phyloP scores from a whole-genome alignment of 2,113 vertebrate genomes.

The Leucopsar rothschildi region DNA sequence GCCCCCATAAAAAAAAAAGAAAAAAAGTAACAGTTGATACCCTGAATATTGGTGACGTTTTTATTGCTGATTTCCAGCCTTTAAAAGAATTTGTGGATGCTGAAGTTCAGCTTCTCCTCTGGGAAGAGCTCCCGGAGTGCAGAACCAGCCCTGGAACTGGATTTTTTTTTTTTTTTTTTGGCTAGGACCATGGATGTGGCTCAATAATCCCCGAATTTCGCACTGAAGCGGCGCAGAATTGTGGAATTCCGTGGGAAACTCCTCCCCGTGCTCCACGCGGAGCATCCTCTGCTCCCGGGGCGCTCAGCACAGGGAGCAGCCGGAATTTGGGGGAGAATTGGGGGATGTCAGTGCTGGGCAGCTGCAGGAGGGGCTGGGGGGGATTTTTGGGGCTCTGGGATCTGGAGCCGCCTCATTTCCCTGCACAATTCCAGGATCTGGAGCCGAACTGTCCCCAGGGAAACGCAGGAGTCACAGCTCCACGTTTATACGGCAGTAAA shows the following conservation, averaged over 20 bases:
- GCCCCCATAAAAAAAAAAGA: too few relatives aligned
- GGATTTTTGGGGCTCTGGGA: too few relatives aligned
- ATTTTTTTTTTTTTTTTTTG: background rate
- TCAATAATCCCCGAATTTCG: background rate
- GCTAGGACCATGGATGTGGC: background rate
- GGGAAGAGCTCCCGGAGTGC: background rate
- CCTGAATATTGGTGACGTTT: rapidly evolving
- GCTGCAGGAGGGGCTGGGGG: background rate
- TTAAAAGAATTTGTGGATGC: background rate
- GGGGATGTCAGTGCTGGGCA: background rate
- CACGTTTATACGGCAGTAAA: background rate
- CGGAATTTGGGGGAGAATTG: background rate
- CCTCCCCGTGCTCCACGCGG: background rate
- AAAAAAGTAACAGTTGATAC: background rate
- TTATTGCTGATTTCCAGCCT: background rate
- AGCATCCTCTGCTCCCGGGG: too few relatives aligned
- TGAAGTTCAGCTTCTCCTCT: background rate
- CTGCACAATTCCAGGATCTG: background rate
- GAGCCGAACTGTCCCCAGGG: background rate
- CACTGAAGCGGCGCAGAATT: rapidly evolving
- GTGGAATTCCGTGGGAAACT: background rate
- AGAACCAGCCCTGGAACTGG: rapidly evolving
- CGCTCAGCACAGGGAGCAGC: background rate
- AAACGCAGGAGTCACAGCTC: background rate
- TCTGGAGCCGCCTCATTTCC: background rate